Evolutionary conservation across 2,797 vertebrate species (phyloP).

Genomic region (Salmo trutta): DNA sequence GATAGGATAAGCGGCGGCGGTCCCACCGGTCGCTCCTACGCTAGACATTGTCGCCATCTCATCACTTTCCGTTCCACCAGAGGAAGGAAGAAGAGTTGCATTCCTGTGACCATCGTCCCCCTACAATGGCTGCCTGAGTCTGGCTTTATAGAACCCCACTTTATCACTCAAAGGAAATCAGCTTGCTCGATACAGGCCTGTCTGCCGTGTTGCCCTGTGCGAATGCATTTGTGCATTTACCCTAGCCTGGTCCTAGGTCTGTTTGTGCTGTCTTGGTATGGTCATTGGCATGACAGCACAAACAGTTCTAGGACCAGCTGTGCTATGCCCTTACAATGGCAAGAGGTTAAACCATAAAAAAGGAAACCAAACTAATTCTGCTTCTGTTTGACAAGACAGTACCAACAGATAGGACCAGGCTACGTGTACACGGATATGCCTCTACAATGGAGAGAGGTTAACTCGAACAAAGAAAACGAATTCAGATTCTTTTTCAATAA

Average conservation of each 20-base stretch:
- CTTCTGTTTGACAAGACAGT: too few species aligned
- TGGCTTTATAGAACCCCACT: background rate
- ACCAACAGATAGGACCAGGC: too few species aligned
- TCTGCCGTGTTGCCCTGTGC: too few species aligned
- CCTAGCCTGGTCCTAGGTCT: background rate
- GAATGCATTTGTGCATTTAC: background rate
- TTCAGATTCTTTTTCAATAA: background rate
- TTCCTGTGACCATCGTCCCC: background rate
- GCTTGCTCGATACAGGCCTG: background rate
- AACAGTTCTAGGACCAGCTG: too few species aligned
- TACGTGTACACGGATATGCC: background rate
- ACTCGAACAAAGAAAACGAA: background rate
- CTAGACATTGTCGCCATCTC: conserved; percentile 21
- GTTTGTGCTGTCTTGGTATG: too few species aligned
- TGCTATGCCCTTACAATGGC: too few species aligned
- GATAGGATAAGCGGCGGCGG: background rate
- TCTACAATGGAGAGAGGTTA: background rate
- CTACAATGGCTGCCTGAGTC: background rate
- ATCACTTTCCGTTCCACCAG: background rate
- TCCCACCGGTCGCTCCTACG: background rate
- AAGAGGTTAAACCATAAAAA: too few species aligned
- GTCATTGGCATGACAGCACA: too few species aligned
- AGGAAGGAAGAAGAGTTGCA: background rate
- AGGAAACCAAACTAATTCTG: too few species aligned
- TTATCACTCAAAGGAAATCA: background rate